Evolutionary conservation across 1,140 invertebrate species (phyloP).

Genomic region (Anoplolepis gracilipes): DNA sequence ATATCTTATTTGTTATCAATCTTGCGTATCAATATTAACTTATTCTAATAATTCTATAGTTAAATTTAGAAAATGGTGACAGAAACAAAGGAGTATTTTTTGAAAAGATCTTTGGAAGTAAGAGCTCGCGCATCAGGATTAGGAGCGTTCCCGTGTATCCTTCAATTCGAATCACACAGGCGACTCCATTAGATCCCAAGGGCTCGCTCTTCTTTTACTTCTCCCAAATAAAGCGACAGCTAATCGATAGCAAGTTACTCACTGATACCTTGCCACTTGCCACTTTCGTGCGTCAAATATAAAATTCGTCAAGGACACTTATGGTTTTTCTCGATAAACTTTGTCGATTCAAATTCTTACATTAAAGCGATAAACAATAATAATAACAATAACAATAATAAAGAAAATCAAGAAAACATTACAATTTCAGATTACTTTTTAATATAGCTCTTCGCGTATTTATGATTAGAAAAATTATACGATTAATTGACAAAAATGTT

Average conservation of each 20-base stretch:
- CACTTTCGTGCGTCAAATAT: background rate
- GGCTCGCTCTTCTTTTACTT: constrained; percentile 84
- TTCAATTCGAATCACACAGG: constrained; percentile 79
- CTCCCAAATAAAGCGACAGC: constrained; percentile 83
- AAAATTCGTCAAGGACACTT: constrained; percentile 1
- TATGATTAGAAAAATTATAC: background rate
- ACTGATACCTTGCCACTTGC: constrained; percentile 32
- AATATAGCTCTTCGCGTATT: background rate
- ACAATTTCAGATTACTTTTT: background rate
- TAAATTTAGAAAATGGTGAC: constrained; percentile 32
- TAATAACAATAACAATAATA: too few species aligned
- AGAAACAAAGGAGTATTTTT: constrained; percentile 16
- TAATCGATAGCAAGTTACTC: constrained; percentile 82
- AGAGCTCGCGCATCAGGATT: constrained; percentile 77
- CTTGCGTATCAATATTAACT: background rate
- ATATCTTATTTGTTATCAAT: background rate
- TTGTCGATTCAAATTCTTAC: background rate
- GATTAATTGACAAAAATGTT: background rate
- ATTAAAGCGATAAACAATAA: background rate
- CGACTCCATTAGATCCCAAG: constrained; percentile 77
- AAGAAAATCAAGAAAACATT: background rate
- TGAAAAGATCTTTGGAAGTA: constrained; percentile 43
- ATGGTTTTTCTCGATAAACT: background rate
- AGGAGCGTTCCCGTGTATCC: constrained; percentile 83
- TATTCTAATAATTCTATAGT: constrained; percentile 15